phyloP scores from a whole-genome alignment of 2,888 invertebrate species.

The Scelioninae gen. 1 region DNA sequence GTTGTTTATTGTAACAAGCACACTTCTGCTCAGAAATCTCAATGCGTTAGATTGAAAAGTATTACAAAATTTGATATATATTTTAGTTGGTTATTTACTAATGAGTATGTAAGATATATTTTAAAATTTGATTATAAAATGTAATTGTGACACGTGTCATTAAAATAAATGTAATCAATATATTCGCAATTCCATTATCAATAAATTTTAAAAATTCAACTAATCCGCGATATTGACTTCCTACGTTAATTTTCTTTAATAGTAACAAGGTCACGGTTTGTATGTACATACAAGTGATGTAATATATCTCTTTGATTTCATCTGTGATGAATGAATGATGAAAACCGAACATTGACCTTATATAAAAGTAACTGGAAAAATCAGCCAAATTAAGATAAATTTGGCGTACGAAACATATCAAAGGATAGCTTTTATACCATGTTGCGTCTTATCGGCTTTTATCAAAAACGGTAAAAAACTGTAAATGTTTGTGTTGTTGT shows the following conservation, averaged over 20 bases:
- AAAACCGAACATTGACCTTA: conserved; percentile 39
- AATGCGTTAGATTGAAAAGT: no score
- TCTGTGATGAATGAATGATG: conserved; percentile 43
- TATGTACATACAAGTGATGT: conserved; percentile 35
- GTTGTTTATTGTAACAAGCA: no score
- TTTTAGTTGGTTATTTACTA: no score
- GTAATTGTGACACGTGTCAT: background rate
- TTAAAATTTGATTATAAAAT: background rate
- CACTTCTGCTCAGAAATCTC: no score
- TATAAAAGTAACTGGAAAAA: conserved; percentile 21
- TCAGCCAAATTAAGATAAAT: background rate
- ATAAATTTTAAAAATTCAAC: conserved; percentile 1
- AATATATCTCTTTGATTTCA: conserved; percentile 47
- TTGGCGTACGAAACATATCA: background rate
- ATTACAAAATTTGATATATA: no score
- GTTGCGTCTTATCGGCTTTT: background rate
- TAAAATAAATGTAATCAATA: background rate
- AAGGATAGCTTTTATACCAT: background rate
- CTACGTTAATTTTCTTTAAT: conserved; percentile 22
- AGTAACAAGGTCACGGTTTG: conserved; percentile 44
- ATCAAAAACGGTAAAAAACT: conserved; percentile 6
- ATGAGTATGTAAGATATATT: no score
- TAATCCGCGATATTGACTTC: conserved; percentile 9
- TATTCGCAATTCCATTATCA: conserved; percentile 1
- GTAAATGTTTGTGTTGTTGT: background rate